These are phyloP conservation scores for Gorsachius magnificus DNA, from an alignment of 2,797 vertebrate species.

Conservation along the genomic window DNA sequence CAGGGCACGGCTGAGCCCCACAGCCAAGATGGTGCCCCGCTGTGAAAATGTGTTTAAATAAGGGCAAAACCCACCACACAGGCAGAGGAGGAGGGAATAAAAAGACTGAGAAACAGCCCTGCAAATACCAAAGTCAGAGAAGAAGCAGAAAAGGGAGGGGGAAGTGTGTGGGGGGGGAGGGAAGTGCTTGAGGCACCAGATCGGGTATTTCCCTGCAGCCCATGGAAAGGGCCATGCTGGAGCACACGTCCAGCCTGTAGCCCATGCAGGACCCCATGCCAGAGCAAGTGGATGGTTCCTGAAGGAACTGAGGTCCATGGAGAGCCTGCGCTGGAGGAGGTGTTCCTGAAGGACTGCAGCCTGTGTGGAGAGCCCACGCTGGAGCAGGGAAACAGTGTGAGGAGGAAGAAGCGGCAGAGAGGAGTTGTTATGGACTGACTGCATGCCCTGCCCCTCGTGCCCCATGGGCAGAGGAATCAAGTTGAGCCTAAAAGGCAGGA, in stretches of 20 bases:
- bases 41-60: not conserved
- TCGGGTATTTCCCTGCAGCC: not conserved
- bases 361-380: not conserved
- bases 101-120: not conserved
- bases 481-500: not conserved
- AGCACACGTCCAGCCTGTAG: not conserved
- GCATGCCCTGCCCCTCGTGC: not conserved
- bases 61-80: not conserved
- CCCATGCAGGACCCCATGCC: not conserved
- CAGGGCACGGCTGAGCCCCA: not conserved
- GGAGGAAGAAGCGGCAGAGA: not conserved
- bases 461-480: not conserved
- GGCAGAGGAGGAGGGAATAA: not conserved
- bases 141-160: not conserved
- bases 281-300: not conserved
- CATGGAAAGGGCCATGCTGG: not conserved
- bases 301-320: not conserved
- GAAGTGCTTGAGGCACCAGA: not conserved
- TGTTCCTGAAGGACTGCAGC: not conserved
- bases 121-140: not conserved
- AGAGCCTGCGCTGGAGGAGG: not conserved
- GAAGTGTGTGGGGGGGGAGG: not conserved
- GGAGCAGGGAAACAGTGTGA: not conserved
- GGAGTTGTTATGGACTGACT: not conserved
- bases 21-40: not conserved